Base-by-base conservation (phyloP, 2,113 vertebrate genomes). In the Pygoscelis adeliae region DNA sequence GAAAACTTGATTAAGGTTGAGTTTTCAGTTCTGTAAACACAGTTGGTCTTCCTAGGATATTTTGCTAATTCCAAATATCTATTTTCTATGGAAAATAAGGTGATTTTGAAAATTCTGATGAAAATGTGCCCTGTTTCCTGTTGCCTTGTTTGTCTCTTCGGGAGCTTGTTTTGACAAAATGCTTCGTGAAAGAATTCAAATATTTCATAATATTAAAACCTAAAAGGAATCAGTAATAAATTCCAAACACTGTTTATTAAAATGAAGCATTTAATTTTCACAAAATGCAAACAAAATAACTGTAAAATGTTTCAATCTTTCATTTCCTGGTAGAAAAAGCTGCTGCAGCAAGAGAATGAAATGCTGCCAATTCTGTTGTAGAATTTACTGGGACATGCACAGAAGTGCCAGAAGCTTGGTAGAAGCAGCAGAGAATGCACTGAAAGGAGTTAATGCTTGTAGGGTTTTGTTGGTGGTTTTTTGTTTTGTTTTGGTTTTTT, bases 141-240 rank as follows among this genome's bases (percentile, higher is more conserved):
- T 77, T 78, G 38, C 49, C 42, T 83, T 89, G 22, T 50, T 83
- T 83, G 56, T 59, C 19, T 83, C 27, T 44, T 88, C 36, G 46
- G 58, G n/a, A 81, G 34, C 82, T 70, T 81, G 20, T 91, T 96
- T 89, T 93, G 83, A 89, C 61, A 94, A 94, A 97, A 85, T 30
- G 8, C 23, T 61, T 9, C 10, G 18, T 67, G 29, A 79, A 79
- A 59, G 9, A 65, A 80, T 53, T 65, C 3, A 73, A 79, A 34
- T 79, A 61, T 71, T 89, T 94, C 8, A 55, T 78, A 71, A 74
- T 83, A 82, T 44, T 95, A 87, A 78, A 91, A 55, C 13, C 6
- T 53, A 58, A 91, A 90, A 83, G 15, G 22, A 86, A 65, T 70
- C 15, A 42, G 13, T 65, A 69, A 83, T 89, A 38, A 56, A 52